Evolutionary conservation across 2,888 invertebrate species (phyloP).

Genomic region (Acrobasis suavella): DNA sequence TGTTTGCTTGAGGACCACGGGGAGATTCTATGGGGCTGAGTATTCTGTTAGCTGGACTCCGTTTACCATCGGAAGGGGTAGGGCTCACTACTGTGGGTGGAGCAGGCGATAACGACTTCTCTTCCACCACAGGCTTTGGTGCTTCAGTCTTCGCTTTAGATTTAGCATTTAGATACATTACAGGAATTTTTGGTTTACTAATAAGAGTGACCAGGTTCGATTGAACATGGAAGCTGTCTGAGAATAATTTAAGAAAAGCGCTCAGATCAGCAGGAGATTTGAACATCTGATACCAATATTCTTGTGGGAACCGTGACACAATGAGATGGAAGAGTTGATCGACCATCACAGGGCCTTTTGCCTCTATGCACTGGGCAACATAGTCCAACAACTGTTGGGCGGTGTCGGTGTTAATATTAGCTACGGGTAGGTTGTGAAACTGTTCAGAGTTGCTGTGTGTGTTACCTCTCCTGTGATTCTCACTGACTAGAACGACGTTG

Average conservation of each 20-base stretch:
- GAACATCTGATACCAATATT: constrained; percentile 92
- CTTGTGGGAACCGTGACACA: constrained; percentile 88
- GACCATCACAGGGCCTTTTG: constrained; percentile 91
- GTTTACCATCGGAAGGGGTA: constrained; percentile 72
- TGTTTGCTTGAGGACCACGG: constrained; percentile 72
- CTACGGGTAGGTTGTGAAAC: constrained; percentile 87
- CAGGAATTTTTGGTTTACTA: constrained; percentile 88
- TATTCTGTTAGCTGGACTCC: constrained; percentile 74
- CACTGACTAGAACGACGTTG: constrained; percentile 90
- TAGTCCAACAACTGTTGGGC: constrained; percentile 92
- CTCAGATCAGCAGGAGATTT: constrained; percentile 94
- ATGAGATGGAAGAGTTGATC: constrained; percentile 94
- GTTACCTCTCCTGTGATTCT: constrained; percentile 86
- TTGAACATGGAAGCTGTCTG: constrained; percentile 97
- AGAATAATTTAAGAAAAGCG: constrained; percentile 95
- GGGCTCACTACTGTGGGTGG: constrained; percentile 68
- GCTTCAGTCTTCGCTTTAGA: constrained; percentile 75
- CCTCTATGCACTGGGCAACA: constrained; percentile 90
- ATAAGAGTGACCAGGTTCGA: constrained; percentile 94
- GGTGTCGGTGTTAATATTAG: constrained; percentile 90
- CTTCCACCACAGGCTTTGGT: constrained; percentile 75
- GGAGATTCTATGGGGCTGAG: constrained; percentile 79
- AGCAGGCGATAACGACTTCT: constrained; percentile 62
- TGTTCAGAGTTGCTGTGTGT: constrained; percentile 85
- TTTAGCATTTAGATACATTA: constrained; percentile 79